Evolutionary conservation across 1,140 invertebrate genomes (phyloP).

Genomic region (Papilio helenus): DNA sequence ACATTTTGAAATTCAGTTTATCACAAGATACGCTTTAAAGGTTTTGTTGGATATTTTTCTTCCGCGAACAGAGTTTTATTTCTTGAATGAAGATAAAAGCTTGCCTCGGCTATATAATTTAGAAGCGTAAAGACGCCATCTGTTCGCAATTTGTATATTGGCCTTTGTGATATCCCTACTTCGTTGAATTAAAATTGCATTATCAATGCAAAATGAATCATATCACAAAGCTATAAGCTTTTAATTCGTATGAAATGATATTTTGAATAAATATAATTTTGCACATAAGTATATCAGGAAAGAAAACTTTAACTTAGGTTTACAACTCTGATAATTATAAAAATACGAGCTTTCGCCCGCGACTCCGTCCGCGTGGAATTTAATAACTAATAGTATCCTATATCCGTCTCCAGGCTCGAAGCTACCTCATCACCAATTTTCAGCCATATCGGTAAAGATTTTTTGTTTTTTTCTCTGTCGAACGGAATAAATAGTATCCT

Average conservation of each 20-base stretch:
- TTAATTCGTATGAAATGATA: neutral
- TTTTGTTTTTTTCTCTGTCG: too few species aligned
- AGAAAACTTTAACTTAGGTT: too few species aligned
- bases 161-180: constrained; percentile 38
- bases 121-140: constrained; percentile 37
- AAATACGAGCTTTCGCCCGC: too few species aligned
- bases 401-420: too few species aligned
- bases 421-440: too few species aligned
- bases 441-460: too few species aligned
- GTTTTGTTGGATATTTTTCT: constrained; percentile 14
- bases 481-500: too few species aligned
- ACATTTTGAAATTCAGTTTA: neutral
- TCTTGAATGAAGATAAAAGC: constrained; percentile 35
- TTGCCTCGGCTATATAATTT: constrained; percentile 35
- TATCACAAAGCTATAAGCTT: neutral
- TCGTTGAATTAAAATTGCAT: constrained; percentile 28
- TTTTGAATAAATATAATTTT: too few species aligned
- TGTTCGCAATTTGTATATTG: constrained; percentile 39
- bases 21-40: neutral
- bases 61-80: constrained; percentile 33
- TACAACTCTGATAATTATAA: too few species aligned
- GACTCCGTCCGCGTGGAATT: too few species aligned
- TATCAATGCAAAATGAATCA: constrained; percentile 8
- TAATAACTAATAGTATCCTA: too few species aligned
- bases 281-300: too few species aligned